phyloP scores from a whole-genome alignment of 2,888 invertebrate species.

The Ellobium chinense region DNA sequence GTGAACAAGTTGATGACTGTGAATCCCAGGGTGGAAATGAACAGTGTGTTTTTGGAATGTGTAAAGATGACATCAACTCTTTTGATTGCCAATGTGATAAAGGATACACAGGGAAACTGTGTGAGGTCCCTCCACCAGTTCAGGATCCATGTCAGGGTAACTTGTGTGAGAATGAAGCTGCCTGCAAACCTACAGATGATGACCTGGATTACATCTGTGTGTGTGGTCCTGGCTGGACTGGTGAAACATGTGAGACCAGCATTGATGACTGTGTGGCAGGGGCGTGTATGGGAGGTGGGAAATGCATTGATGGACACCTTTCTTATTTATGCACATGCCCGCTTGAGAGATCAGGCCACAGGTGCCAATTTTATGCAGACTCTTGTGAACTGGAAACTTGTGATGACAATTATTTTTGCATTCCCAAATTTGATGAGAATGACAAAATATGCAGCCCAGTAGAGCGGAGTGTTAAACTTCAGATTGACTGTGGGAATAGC shows the following conservation, averaged over 20 bases:
- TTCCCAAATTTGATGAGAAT: slow-evolving; percentile 47
- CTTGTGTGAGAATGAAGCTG: slow-evolving; percentile 55
- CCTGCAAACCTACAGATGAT: slow-evolving; percentile 48
- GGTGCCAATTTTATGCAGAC: slow-evolving; percentile 51
- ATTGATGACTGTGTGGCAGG: slow-evolving; percentile 56
- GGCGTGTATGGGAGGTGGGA: slow-evolving; percentile 54
- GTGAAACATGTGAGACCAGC: slow-evolving; percentile 51
- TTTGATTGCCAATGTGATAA: slow-evolving; percentile 56
- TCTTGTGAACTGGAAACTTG: slow-evolving; percentile 27
- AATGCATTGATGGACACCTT: slow-evolving; percentile 57
- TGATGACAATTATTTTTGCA: slow-evolving; percentile 47
- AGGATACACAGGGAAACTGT: slow-evolving; percentile 54
- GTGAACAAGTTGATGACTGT: slow-evolving; percentile 57
- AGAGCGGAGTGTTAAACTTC: slow-evolving; percentile 19
- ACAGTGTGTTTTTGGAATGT: slow-evolving; percentile 54
- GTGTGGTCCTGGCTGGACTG: slow-evolving; percentile 60
- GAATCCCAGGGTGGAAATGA: not conserved
- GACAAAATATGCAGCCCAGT: slow-evolving; percentile 47
- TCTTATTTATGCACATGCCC: slow-evolving; percentile 57
- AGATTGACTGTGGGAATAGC: not conserved
- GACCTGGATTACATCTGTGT: slow-evolving; percentile 49
- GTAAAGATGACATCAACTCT: slow-evolving; percentile 55
- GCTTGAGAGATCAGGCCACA: slow-evolving; percentile 47
- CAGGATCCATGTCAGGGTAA: slow-evolving; percentile 50
- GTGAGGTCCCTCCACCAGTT: slow-evolving; percentile 48